A percentile compares a stretch with the other conserved stretches of the same genome.
Conservation (phyloP, 2,797 vertebrate species). For the Oreochromis mossambicus region DNA sequence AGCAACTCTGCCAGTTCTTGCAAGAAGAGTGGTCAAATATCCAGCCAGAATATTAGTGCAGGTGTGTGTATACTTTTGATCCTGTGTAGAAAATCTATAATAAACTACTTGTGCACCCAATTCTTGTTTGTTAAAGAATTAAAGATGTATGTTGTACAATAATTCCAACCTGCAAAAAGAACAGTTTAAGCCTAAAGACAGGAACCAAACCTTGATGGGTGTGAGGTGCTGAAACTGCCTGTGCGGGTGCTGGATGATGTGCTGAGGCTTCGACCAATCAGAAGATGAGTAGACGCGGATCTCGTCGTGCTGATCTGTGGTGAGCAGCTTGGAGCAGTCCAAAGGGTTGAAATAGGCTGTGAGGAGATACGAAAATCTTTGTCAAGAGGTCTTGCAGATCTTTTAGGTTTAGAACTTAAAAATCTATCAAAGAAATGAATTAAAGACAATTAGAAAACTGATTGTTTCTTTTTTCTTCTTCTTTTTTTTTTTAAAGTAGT, state of each 20-base stretch:
- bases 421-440: background rate
- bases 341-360: slow-evolving; percentile 87
- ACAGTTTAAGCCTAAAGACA: background rate
- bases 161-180: background rate
- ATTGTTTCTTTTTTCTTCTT: background rate
- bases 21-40: background rate
- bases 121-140: background rate
- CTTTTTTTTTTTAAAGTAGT: fast-evolving
- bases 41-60: background rate
- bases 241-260: slow-evolving; percentile 89
- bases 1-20: background rate
- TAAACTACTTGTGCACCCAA: background rate
- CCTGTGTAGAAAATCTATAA: background rate
- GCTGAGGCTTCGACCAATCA: slow-evolving; percentile 85
- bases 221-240: slow-evolving; percentile 94
- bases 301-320: slow-evolving; percentile 89
- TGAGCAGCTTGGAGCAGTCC: slow-evolving; percentile 88
- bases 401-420: background rate
- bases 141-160: background rate
- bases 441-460: background rate
- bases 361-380: background rate
- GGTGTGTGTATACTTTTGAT: background rate
- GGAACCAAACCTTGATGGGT: slow-evolving; percentile 82
- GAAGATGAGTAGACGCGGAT: slow-evolving; percentile 87
- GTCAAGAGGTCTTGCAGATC: background rate